Base-by-base conservation (phyloP, 2,113 vertebrate genomes). In the Stigmatopora argus region DNA sequence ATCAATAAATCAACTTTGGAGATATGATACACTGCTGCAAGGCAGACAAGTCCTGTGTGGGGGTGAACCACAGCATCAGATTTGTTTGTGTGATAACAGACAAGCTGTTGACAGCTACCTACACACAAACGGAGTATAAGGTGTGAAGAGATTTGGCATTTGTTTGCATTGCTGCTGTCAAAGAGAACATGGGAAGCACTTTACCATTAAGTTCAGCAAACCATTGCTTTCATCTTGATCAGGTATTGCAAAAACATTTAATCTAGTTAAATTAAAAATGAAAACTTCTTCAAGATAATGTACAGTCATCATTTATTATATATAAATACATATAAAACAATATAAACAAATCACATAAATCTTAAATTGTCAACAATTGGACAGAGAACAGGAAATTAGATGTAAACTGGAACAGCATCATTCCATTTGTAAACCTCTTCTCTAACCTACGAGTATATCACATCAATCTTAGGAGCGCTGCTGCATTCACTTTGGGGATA, bases 291-390 rank as follows among this genome's bases (percentile, higher is more conserved):
- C 21, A 41, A 18, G 21, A 41, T 12, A 45, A 46, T 72, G 56
- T 66, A 72, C 62, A 85, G 59, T 53, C 13, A 75, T 73, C 66
- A 80, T 83, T 90, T 90, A 89, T 89, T 82, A 78, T 56, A 68
- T 81, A 90, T 88, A 90, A 90, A 91, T 89, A 90, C 78, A 87
- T 81, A 87, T 77, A 89, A 89, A 86, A 77, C 68, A 73, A 65
- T 71, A 81, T 87, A 87, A 77, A 87, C 71, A 76, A 86, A 51
- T 79, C 58, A 74, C 66, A 74, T 68, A 5, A 75, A 83, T 79
- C 60, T 62, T 71, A 71, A 59, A 80, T 64, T 72, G 84, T 68
- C 83, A 70, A 73, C 52, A 52, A 67, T 34, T 35, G 31, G 45
- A 67, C 58, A 62, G 23, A 71, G 56, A 56, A 55, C 31, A 57